Conservation (phyloP, 2,797 vertebrate genomes). For the Linurgus olivaceus region DNA sequence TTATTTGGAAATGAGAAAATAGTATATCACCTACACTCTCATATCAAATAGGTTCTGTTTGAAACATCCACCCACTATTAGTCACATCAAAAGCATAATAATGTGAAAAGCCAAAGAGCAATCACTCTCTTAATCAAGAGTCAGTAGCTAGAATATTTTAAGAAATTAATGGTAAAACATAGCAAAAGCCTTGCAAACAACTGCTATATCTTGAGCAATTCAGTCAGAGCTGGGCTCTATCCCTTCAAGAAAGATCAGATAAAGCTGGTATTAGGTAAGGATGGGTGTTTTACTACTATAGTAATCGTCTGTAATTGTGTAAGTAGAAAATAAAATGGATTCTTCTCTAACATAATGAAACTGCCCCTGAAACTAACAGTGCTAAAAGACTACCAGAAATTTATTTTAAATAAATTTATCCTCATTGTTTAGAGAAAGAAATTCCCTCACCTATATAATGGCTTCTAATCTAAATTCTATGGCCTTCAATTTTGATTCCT, state of each 20-base stretch:
- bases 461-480: not conserved
- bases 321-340: not conserved
- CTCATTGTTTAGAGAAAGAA: not conserved
- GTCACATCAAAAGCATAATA: not conserved
- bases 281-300: not conserved
- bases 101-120: not conserved
- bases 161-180: not conserved
- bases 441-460: not conserved
- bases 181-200: not conserved
- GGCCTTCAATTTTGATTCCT: not conserved
- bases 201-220: not conserved
- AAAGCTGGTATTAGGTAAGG: not conserved
- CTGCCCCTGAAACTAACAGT: not conserved
- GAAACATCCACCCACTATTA: constrained; percentile 18
- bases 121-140: constrained; percentile 6
- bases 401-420: not conserved
- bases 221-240: not conserved
- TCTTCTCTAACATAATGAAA: not conserved
- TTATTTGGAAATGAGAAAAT: constrained; percentile 44
- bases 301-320: not conserved
- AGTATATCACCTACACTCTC: constrained; percentile 14
- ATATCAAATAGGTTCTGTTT: constrained; percentile 1
- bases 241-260: not conserved
- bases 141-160: not conserved
- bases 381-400: not conserved